Conservation (phyloP, 2,113 vertebrate genomes). For the Porphyrio hochstetteri region DNA sequence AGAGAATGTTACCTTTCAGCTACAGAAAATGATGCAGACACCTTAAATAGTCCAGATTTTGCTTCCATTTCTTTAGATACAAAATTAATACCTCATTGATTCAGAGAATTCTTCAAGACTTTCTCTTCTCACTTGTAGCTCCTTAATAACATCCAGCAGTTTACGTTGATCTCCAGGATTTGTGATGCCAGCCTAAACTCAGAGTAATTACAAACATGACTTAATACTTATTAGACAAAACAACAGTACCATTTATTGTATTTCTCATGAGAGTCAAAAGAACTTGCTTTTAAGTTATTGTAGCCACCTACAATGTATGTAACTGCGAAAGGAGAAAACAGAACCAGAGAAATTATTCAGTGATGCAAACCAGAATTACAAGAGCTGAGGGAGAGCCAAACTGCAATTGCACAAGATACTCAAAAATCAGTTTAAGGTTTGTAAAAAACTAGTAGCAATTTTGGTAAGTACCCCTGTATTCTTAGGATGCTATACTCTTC, state of each 20-base stretch:
- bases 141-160: conserved; percentile 78
- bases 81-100: conserved; percentile 77
- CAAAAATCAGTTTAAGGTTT: background rate
- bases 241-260: background rate
- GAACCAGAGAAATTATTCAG: background rate
- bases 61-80: background rate
- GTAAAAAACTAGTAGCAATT: background rate
- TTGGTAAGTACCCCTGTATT: background rate
- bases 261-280: background rate
- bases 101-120: conserved; percentile 77
- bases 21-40: background rate
- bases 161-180: conserved; percentile 83
- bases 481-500: background rate
- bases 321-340: background rate
- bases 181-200: conserved; percentile 84
- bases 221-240: background rate
- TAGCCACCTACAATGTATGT: background rate
- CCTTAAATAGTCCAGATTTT: background rate
- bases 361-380: background rate
- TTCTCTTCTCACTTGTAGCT: conserved; percentile 82
- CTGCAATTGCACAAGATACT: background rate
- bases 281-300: background rate
- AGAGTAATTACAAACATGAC: background rate
- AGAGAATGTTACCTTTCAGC: background rate
- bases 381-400: background rate